These are phyloP conservation scores for Phoxinus phoxinus DNA, from an alignment of 2,113 vertebrate genomes.

Conservation along the genomic window DNA sequence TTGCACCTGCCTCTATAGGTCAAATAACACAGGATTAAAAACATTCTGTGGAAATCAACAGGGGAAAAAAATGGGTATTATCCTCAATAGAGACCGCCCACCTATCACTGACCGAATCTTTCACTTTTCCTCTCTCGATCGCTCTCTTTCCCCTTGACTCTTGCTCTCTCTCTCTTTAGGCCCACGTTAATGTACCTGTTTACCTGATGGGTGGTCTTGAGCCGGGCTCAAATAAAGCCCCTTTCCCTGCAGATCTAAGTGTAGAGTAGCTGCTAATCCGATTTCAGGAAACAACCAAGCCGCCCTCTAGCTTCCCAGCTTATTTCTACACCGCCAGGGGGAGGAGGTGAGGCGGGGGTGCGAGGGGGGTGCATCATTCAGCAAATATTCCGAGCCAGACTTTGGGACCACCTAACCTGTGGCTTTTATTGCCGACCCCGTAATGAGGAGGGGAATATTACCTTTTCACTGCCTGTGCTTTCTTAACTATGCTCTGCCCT, in stretches of 20 bases:
- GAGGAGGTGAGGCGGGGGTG: constrained; percentile 50
- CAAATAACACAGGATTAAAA: not conserved
- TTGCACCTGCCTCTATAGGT: too few relatives aligned
- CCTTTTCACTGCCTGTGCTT: constrained; percentile 78
- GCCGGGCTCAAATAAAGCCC: constrained; percentile 74
- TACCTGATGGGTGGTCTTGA: constrained; percentile 84
- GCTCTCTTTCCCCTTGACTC: constrained; percentile 58
- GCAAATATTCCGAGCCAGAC: constrained; percentile 76
- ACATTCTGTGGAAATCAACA: constrained; percentile 18
- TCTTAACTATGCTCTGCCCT: constrained; percentile 77
- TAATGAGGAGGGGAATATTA: constrained; percentile 80
- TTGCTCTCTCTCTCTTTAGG: constrained; percentile 48
- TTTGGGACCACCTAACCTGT: constrained; percentile 77
- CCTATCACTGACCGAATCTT: constrained; percentile 64
- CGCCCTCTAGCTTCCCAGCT: constrained; percentile 65
- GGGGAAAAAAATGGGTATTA: not conserved
- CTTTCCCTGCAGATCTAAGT: constrained; percentile 76
- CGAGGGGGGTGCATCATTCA: constrained; percentile 75
- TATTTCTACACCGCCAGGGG: constrained; percentile 70
- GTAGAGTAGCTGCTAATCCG: constrained; percentile 84
- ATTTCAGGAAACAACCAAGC: constrained; percentile 82
- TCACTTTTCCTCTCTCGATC: constrained; percentile 51
- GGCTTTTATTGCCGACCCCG: constrained; percentile 78
- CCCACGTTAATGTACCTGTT: constrained; percentile 78
- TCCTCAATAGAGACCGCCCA: constrained; percentile 5